A percentile compares a stretch with the other conserved stretches of the same genome.
phyloP scores from a whole-genome alignment of 2,888 invertebrate genomes.

The Geophilus truncorum region DNA sequence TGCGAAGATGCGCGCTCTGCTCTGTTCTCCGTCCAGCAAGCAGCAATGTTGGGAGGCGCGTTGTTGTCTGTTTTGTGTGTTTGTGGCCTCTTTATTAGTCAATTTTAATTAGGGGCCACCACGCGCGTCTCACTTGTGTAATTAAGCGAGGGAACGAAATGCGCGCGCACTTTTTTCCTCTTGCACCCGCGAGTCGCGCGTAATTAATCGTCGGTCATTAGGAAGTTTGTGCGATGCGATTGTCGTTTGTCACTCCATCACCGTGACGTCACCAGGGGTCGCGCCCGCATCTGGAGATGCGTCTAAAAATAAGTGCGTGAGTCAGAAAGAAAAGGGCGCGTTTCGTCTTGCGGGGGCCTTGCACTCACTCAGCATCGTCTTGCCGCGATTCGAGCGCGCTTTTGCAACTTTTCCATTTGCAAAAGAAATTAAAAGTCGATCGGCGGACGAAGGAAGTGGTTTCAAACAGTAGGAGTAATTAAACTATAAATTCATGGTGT shows the following conservation, averaged over 20 bases:
- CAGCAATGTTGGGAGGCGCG: neutral
- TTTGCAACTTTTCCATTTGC: neutral
- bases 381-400: neutral
- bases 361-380: neutral
- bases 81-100: slow-evolving; percentile 30
- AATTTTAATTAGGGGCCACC: slow-evolving; percentile 32
- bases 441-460: slow-evolving; percentile 9
- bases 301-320: slow-evolving; percentile 1
- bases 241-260: slow-evolving; percentile 21
- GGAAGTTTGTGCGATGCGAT: slow-evolving; percentile 11
- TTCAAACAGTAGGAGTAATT: slow-evolving; percentile 24
- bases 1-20: neutral
- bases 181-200: neutral
- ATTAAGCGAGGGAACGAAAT: slow-evolving; percentile 28
- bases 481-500: slow-evolving; percentile 27
- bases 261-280: neutral
- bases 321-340: neutral
- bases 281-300: slow-evolving; percentile 9
- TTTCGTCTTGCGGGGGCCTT: neutral
- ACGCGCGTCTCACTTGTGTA: slow-evolving; percentile 31
- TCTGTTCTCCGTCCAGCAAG: neutral
- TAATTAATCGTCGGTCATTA: slow-evolving; percentile 27
- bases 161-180: slow-evolving; percentile 12
- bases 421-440: slow-evolving; percentile 24
- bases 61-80: slow-evolving; percentile 6